Evolutionary conservation across 2,888 invertebrate species (phyloP), one percentile per base, ranked within the genome.

Genomic region (Thecocarcelia acutangulata): DNA sequence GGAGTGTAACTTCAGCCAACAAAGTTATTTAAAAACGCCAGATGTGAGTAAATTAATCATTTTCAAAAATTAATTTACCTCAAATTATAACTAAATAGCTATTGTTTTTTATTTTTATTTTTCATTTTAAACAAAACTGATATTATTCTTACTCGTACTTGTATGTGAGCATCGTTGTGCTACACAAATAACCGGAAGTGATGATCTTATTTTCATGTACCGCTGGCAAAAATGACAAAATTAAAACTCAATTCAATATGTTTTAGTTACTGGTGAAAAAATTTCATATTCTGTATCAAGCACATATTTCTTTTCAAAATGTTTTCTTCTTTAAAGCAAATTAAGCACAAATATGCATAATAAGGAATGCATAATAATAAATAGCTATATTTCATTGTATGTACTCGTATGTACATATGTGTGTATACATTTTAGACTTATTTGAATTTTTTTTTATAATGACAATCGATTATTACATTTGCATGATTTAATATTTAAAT

Each of bases 131-230:
- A 76, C 50, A 68, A 68, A 54, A 61, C 12, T 54, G 19, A 63
- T 37, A 68, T 72, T 40, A 5, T 40, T 44, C 24, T 28, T 12
- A 54, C 63, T 54, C 24, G 68, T 19, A 24, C 1, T 13, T 11
- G 13, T 28, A 15, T 59, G 44, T 17, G 56, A 40, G 58, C 19
- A 50, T 64, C 46, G 24, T 46, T 61, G 19, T 63, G 9, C 33
- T 33, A 69, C 48, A 73, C 76, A 54, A 75, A 76, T 66, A 81
- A 78, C 77, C 82, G 82, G 82, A 82, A 82, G 74, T 82, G 50
- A 69, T 78, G 64, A 78, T 72, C 37, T 72, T 66, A 72, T 72
- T 52, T 15, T 76, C 17, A 46, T 68, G 28, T 33, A 68, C 44
- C 56, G 72, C 42, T 42, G 56, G 50, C 58, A 15, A 42, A 77